phyloP scores from a whole-genome alignment of 2,888 invertebrate species.

The Petrolisthes cinctipes region DNA sequence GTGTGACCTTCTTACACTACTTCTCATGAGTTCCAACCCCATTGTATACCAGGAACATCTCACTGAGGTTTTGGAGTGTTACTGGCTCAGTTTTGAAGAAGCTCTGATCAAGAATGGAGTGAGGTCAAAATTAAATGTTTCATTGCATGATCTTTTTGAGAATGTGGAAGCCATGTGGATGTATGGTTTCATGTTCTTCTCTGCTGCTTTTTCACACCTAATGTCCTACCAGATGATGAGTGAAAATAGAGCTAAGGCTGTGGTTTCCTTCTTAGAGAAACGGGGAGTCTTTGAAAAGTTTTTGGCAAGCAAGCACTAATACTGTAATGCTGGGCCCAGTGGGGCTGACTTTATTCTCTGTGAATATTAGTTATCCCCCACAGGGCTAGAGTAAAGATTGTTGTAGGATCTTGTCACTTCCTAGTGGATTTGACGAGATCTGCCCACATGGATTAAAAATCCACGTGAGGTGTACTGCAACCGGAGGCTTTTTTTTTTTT shows the following conservation, averaged over 20 bases:
- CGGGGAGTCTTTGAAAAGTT: slow-evolving; percentile 51
- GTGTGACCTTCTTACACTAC: slow-evolving; percentile 49
- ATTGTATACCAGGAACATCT: slow-evolving; percentile 34
- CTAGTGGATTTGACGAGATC: too few species aligned
- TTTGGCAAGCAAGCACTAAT: slow-evolving; percentile 7
- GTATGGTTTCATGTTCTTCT: slow-evolving; percentile 51
- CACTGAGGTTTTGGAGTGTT: slow-evolving; percentile 44
- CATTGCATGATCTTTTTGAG: slow-evolving; percentile 38
- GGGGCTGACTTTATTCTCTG: too few species aligned
- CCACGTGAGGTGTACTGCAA: too few species aligned
- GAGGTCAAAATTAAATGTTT: slow-evolving; percentile 1
- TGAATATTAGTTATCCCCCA: too few species aligned
- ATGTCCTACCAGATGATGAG: slow-evolving; percentile 45
- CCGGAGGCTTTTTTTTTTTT: too few species aligned
- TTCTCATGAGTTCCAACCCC: slow-evolving; percentile 60
- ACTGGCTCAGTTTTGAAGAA: slow-evolving; percentile 45
- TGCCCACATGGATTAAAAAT: too few species aligned
- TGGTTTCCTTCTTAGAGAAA: slow-evolving; percentile 48
- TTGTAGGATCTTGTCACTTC: too few species aligned
- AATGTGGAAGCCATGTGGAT: slow-evolving; percentile 56
- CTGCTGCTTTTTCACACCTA: slow-evolving; percentile 55
- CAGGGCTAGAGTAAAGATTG: too few species aligned
- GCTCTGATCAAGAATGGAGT: slow-evolving; percentile 41
- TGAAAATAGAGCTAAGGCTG: slow-evolving; percentile 28
- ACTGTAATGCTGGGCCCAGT: too few species aligned